Evolutionary conservation across 2,113 vertebrate species (phyloP).

Genomic region (Phaethornis superciliosus): DNA sequence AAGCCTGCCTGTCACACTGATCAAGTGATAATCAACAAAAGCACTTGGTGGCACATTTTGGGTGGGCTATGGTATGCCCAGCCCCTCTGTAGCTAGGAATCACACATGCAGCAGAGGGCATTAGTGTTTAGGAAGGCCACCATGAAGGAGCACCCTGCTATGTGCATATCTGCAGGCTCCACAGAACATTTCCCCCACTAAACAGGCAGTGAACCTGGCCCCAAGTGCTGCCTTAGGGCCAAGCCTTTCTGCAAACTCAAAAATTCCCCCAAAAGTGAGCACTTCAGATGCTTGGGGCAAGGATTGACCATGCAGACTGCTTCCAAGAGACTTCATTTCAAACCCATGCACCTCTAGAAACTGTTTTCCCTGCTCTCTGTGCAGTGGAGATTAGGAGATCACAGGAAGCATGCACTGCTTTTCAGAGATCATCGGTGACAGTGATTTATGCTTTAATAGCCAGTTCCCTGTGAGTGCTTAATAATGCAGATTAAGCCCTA

Average conservation of each 20-base stretch:
- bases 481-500: conserved; percentile 64
- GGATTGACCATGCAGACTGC: background rate
- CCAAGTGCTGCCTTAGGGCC: background rate
- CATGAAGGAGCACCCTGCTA: fast-evolving
- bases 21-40: background rate
- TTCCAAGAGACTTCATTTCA: background rate
- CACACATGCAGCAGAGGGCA: fast-evolving
- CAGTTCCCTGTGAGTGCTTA: conserved; percentile 47
- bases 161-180: background rate
- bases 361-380: background rate
- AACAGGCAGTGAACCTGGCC: background rate
- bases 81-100: fast-evolving
- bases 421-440: conserved; percentile 31
- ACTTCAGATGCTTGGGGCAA: background rate
- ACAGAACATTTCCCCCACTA: background rate
- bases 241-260: background rate
- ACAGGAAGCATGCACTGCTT: background rate
- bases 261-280: background rate
- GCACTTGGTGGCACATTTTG: background rate
- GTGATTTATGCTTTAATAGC: conserved; percentile 68
- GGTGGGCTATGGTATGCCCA: background rate
- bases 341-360: background rate
- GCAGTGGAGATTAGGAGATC: background rate
- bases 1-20: background rate
- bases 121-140: background rate